phyloP scores from a whole-genome alignment of 2,113 vertebrate species.

The Clinocottus analis region DNA sequence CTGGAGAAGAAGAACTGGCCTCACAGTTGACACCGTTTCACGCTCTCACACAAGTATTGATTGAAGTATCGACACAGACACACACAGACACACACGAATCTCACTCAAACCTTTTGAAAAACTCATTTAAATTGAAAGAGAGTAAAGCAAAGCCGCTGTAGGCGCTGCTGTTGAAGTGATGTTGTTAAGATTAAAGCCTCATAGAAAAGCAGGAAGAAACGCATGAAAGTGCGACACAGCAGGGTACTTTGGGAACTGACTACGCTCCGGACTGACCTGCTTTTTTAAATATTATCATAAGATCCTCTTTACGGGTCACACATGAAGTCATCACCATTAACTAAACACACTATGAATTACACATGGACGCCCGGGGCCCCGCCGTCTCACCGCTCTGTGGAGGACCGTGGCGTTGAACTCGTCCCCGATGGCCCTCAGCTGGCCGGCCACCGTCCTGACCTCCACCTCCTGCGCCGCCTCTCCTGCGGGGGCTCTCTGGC shows the following conservation, averaged over 20 bases:
- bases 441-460: slow-evolving; percentile 69
- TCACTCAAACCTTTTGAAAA: background rate
- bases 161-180: background rate
- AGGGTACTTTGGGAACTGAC: background rate
- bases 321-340: background rate
- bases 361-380: background rate
- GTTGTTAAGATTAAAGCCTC: background rate
- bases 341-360: background rate
- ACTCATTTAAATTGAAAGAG: background rate
- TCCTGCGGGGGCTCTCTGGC: slow-evolving; percentile 28
- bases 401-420: slow-evolving; percentile 73
- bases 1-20: background rate
- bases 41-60: slow-evolving; percentile 49
- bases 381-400: slow-evolving; percentile 74
- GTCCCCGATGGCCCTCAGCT: slow-evolving; percentile 79
- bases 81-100: slow-evolving; percentile 30
- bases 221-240: background rate
- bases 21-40: slow-evolving; percentile 26
- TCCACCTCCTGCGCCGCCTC: slow-evolving; percentile 54
- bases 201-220: background rate
- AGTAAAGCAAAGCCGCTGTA: background rate
- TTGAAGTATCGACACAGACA: slow-evolving; percentile 25
- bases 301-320: background rate
- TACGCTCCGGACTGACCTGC: background rate
- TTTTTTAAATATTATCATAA: too few species aligned